Evolutionary conservation across 2,797 vertebrate genomes (phyloP).

Genomic region (Oreonectes daqikongensis): DNA sequence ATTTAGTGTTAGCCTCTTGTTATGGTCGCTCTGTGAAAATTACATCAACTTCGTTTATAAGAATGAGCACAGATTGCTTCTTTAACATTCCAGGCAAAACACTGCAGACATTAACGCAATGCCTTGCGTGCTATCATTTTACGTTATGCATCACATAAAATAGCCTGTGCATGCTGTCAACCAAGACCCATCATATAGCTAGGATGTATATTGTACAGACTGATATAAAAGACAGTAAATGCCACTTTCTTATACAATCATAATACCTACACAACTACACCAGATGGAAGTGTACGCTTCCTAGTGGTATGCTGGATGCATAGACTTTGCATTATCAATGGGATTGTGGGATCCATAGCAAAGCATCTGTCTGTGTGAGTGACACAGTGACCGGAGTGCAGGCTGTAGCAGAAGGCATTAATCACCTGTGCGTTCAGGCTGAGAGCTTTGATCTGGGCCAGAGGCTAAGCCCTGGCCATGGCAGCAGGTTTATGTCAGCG

Average conservation of each 20-base stretch:
- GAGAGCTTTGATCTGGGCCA: constrained; percentile 36
- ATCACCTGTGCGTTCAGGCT: constrained; percentile 46
- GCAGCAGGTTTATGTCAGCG: constrained; percentile 48
- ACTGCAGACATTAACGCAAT: neutral
- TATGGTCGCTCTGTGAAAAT: neutral
- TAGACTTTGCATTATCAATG: constrained; percentile 16
- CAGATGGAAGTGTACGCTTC: neutral
- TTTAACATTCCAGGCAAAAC: neutral
- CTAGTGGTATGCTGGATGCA: neutral
- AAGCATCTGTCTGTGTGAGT: constrained; percentile 51
- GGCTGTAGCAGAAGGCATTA: constrained; percentile 45
- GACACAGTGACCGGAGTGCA: constrained; percentile 45
- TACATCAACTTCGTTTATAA: neutral
- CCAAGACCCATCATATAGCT: neutral
- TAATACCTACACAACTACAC: neutral
- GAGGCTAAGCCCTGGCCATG: constrained; percentile 41
- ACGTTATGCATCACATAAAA: neutral
- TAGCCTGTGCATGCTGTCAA: neutral
- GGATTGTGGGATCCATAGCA: constrained; percentile 40
- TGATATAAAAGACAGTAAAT: neutral
- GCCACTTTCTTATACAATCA: neutral
- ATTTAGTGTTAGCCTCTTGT: neutral
- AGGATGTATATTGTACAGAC: neutral
- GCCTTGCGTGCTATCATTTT: neutral
- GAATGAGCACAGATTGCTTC: neutral